phyloP scores from a whole-genome alignment of 2,888 invertebrate genomes.

The Diarsia brunnea region DNA sequence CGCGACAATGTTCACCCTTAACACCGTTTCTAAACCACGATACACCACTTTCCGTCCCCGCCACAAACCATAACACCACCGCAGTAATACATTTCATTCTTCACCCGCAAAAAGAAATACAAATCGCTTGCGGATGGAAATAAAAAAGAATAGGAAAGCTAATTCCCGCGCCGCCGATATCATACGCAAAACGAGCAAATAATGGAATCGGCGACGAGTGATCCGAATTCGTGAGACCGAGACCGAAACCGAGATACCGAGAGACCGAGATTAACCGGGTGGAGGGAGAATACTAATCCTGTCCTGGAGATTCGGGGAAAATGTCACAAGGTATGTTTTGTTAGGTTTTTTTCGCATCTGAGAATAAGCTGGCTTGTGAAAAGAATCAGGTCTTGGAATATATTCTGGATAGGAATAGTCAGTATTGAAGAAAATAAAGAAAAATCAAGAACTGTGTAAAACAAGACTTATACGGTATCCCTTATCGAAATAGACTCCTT shows the following conservation, averaged over 20 bases:
- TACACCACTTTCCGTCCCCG: neutral
- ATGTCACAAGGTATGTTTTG: constrained; percentile 12
- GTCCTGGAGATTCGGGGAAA: constrained; percentile 7
- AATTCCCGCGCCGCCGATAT: constrained; percentile 50
- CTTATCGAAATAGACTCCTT: neutral
- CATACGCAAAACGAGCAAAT: constrained; percentile 53
- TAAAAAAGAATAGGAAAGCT: constrained; percentile 40
- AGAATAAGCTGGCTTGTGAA: neutral
- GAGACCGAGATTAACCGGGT: constrained; percentile 39
- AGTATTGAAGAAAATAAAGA: neutral
- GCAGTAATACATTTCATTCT: neutral
- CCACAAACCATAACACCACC: neutral
- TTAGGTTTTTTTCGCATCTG: constrained; percentile 6
- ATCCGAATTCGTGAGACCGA: constrained; percentile 34
- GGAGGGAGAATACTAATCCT: constrained; percentile 39
- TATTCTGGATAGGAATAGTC: too few species aligned
- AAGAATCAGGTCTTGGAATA: neutral
- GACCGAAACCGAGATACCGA: constrained; percentile 42
- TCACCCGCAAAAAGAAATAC: constrained; percentile 6
- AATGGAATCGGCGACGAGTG: constrained; percentile 58
- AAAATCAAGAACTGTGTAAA: neutral
- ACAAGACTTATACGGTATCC: too few species aligned
- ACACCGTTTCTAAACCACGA: neutral
- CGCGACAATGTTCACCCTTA: neutral
- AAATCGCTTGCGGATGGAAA: constrained; percentile 17